phyloP scores from a whole-genome alignment of 2,888 invertebrate genomes.

The Trachelus tabidus region DNA sequence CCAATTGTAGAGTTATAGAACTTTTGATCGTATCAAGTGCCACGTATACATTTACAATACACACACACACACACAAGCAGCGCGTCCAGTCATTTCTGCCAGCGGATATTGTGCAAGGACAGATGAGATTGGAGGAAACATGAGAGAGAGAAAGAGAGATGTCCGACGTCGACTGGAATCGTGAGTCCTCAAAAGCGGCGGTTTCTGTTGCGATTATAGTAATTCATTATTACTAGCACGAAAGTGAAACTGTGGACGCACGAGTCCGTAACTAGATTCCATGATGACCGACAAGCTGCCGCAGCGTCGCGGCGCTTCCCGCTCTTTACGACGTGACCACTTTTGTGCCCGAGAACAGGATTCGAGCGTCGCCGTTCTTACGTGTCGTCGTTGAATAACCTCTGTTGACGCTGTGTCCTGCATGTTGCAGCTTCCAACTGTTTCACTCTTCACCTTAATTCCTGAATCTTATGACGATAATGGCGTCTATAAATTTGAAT shows the following conservation, averaged over 20 bases:
- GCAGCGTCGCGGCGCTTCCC: constrained; percentile 15
- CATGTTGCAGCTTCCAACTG: no score
- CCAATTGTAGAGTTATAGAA: no score
- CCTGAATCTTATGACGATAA: no score
- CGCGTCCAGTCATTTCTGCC: no score
- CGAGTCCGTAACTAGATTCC: constrained; percentile 47
- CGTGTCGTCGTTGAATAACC: not conserved
- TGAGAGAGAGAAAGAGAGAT: not conserved
- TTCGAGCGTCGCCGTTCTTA: not conserved
- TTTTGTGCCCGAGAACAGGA: constrained; percentile 2
- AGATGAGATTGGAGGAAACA: no score
- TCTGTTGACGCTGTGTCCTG: no score
- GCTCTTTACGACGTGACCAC: not conserved
- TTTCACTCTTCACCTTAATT: no score
- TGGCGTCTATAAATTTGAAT: constrained; percentile 20
- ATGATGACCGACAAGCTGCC: constrained; percentile 33
- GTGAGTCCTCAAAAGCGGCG: constrained; percentile 18
- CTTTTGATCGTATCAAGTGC: no score
- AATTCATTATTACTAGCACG: constrained; percentile 44
- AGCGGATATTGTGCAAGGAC: no score
- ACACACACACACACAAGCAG: no score
- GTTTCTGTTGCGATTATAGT: constrained; percentile 37
- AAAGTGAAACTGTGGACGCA: constrained; percentile 52
- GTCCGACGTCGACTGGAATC: not conserved
- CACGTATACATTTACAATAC: no score